These are phyloP conservation scores for Arenaria interpres DNA, from an alignment of 2,113 vertebrate genomes.

Conservation along the genomic window DNA sequence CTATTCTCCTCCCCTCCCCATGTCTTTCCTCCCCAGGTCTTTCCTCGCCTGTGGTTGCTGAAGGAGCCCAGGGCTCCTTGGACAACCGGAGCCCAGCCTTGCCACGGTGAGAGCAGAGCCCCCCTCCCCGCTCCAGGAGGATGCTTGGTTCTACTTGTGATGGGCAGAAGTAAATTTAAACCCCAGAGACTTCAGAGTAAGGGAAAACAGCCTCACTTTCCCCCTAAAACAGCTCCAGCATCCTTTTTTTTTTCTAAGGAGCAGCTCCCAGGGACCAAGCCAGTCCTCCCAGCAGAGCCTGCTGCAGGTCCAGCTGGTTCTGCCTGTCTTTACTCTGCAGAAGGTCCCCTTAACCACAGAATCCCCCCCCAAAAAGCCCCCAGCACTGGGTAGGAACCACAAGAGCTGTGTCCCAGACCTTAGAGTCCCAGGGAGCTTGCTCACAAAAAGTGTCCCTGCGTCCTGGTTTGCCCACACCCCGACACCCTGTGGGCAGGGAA, in stretches of 20 bases:
- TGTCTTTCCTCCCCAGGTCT: neutral
- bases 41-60: neutral
- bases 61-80: neutral
- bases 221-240: no score
- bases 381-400: fast-evolving
- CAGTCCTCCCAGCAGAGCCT: neutral
- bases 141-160: fast-evolving
- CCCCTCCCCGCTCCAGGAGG: fast-evolving
- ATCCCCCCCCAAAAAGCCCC: fast-evolving
- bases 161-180: neutral
- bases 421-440: no score
- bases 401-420: neutral
- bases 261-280: fast-evolving
- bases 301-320: neutral
- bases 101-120: neutral
- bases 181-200: neutral
- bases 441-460: neutral
- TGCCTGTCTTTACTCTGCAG: neutral
- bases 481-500: neutral
- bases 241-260: neutral
- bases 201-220: neutral
- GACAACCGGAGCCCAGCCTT: fast-evolving
- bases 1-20: neutral
- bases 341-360: neutral
- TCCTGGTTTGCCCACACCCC: neutral